Base-by-base conservation (phyloP, 2,888 invertebrate species). In the Pycnomerus fuliginosus region DNA sequence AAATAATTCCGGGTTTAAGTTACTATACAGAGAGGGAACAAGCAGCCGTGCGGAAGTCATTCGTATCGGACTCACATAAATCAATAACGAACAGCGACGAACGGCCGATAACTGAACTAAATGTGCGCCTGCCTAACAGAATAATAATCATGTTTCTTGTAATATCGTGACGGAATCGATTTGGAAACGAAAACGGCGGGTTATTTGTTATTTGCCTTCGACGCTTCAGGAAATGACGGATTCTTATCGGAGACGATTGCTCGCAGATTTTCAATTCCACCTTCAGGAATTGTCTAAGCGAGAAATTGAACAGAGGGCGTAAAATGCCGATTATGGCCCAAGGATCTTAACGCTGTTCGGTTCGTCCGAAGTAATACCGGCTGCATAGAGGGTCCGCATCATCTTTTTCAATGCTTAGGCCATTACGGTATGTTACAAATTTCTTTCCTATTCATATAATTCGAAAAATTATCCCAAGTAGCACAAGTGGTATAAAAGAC, bases 211-310 rank as follows among this genome's bases (percentile, higher is more conserved):
- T 52, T 50, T 52, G 54, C 44, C n/a, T n/a, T n/a, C 56, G 58
- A 58, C 60, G 53, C 54, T 43, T 36, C 52, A 49, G 62, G 62
- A 63, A 63, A 63, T 62, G 58, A 61, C 58, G 55, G 60, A 62
- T 61, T 54, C 53, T 61, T 62, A 63, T 63, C 62, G 58, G 55
- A 52, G 50, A 51, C 57, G 52, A 56, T 57, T 60, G 55, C 50
- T 53, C 50, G 42, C 47, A 52, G 56, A 60, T 60, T 62, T 61
- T 60, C 60, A 62, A 59, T 62, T 62, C 58, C 47, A 48, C 44
- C 24, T 48, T 25, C 11, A 37, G 44, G 41, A 50, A 37, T 39
- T 43, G n/a, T n/a, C n/a, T n/a, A n/a, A n/a, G n/a, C n/a, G n/a
- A n/a, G n/a, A n/a, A n/a, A n/a, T n/a, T n/a, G n/a, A n/a, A n/a